A percentile compares a stretch with the other conserved stretches of the same genome.
Evolutionary conservation across 2,888 invertebrate genomes (phyloP).

Genomic region (Bedellia somnulentella): DNA sequence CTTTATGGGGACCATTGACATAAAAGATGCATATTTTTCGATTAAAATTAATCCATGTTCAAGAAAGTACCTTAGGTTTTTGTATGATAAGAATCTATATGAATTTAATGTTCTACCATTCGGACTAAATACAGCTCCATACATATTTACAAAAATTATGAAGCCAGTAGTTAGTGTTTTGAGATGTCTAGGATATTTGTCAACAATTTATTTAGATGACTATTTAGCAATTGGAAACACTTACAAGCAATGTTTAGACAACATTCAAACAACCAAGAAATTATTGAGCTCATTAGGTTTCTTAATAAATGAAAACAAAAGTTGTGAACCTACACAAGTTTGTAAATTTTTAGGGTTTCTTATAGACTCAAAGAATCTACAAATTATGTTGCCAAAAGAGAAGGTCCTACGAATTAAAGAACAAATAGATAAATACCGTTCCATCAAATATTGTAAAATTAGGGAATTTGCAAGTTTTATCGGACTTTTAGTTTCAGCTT

Average conservation of each 20-base stretch:
- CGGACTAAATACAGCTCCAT: conserved; percentile 4
- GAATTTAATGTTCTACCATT: conserved; percentile 7
- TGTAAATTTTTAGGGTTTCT: conserved; percentile 5
- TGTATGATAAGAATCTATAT: conserved; percentile 2
- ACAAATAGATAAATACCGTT: not conserved
- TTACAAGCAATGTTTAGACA: conserved; percentile 5
- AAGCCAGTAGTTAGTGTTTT: conserved; percentile 7
- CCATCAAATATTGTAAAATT: not conserved
- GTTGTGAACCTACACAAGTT: not conserved
- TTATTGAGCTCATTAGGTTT: not conserved
- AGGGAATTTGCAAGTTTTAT: conserved; percentile 2
- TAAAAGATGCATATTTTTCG: conserved; percentile 6
- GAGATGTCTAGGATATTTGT: conserved; percentile 6
- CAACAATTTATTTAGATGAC: conserved; percentile 9
- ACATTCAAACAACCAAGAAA: conserved; percentile 2
- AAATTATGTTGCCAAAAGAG: conserved; percentile 2
- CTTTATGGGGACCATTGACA: conserved; percentile 4
- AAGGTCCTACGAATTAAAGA: conserved; percentile 2
- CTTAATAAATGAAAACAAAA: conserved; percentile 1
- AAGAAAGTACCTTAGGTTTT: conserved; percentile 7
- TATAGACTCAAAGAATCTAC: conserved; percentile 1
- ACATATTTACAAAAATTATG: conserved; percentile 8
- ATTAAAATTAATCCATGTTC: conserved; percentile 1
- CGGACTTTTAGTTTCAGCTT: too few relatives aligned
- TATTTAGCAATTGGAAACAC: conserved; percentile 4